Base-by-base conservation (phyloP, 1,140 invertebrate species). In the Bombus sibiricus region DNA sequence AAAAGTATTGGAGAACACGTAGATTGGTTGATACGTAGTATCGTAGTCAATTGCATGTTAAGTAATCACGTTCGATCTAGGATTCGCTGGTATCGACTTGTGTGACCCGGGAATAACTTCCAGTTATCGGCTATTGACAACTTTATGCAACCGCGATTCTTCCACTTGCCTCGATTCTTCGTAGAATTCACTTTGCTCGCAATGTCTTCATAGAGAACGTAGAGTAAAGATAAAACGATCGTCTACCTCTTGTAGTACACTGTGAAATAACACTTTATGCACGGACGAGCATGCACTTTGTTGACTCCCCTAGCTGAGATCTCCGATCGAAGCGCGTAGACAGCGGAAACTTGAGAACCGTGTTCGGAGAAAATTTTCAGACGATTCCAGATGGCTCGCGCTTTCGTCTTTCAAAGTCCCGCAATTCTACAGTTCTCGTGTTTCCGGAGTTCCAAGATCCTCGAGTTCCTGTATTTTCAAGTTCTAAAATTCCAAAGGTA, bases 1-100 rank as follows among this genome's bases (percentile, higher is more conserved):
- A 3, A 15, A 10, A 68, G 18, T 34, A 41, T 28, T 1, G 41
- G 15, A 59, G 39, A 78, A 34, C 39, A 9, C 12, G 28, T 62
- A 62, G 41, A 72, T 32, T 13, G 59, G 1, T 37, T 25, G 25
- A 84, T 71, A 32, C 75, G 47, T 80, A 64, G 83, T 62, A 84
- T 84, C 28, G 83, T 85, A 34, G 57, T 41, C 41, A 80, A 72
- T 85, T 85, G 83, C 77, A 72, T 85, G 83, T 80, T 71, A 73
- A 80, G 57, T 79, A 84, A 82, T 84, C 64, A 69, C 32, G 28
- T 62, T 80, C 39, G 39, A 59, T 32, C 37, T 37, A 79, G 39
- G 37, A 81, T 72, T 59, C 47, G 28, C 32, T n/a, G 10, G 28
- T n/a, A 37, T 84, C 47, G 22, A 41, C 37, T 72, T 10, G 47